Evolutionary conservation across 2,888 invertebrate genomes (phyloP), one percentile per base, ranked within the genome.

Genomic region (Cantharis nigra): DNA sequence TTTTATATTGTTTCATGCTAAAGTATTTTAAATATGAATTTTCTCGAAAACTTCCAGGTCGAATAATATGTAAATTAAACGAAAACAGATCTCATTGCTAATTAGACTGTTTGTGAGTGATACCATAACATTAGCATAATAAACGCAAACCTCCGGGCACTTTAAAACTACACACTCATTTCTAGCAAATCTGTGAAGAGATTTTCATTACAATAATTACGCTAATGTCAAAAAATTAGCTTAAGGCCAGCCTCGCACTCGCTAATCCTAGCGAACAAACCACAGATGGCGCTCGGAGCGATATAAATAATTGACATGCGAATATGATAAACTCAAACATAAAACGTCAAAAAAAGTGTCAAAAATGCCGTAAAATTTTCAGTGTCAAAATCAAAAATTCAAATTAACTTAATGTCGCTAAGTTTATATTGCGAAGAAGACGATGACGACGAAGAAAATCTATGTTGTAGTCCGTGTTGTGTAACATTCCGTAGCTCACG

Each of bases 21-120:
- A 49, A 5, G n/a, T 9, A 13, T 67, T 67, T 67, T 64, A 18
- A 23, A 23, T 67, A 23, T 67, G 3, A 20, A 67, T 11, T 1
- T 23, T 67, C 9, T 9, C 20, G 11, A 9, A 23, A 64, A 64
- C 13, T n/a, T 67, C 13, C 65, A 67, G 23, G 65, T 67, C 26
- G 65, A 67, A 67, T 67, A 67, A 67, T 67, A 67, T 67, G 65
- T 67, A 67, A 67, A 67, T 67, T 67, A 67, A 67, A 67, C 13
- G 65, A 67, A 67, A 67, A 67, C 26, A 67, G 23, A 67, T 67
- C 65, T 67, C 26, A 67, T 23, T 67, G 26, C 65, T 26, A 67
- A 67, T 67, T 67, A 67, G 65, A 23, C 65, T 67, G 65, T 67
- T 67, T 67, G 23, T 67, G 65, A 20, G 26, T 67, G 65, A 67